Conservation (phyloP, 2,113 vertebrate genomes). For the Mirza zaza region DNA sequence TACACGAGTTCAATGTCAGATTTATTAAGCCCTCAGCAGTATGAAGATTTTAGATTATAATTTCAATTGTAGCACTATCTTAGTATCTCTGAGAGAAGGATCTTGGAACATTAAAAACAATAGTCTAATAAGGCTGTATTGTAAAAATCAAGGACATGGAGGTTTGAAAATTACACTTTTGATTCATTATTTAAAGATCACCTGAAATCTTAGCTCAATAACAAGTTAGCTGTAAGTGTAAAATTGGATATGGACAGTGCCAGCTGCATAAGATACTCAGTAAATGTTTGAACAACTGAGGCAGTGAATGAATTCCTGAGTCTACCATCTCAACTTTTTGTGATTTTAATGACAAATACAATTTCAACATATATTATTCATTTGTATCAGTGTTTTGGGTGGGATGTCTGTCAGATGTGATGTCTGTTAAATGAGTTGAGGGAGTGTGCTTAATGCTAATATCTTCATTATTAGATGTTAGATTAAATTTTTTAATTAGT, state of each 20-base stretch:
- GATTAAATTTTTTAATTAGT: neutral
- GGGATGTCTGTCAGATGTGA: neutral
- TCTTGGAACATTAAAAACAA: neutral
- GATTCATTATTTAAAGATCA: neutral
- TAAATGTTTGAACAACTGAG: neutral
- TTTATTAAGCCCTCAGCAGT: neutral
- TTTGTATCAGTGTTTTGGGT: neutral
- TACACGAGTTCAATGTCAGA: neutral
- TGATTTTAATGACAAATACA: neutral
- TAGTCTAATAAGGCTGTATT: neutral
- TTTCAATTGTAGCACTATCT: neutral
- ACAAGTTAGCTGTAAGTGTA: neutral
- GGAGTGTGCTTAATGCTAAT: neutral
- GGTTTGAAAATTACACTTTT: neutral
- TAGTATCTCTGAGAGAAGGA: constrained; percentile 18
- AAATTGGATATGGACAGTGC: neutral
- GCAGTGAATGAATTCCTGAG: neutral
- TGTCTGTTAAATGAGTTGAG: neutral
- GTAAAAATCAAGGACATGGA: neutral
- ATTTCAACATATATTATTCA: neutral
- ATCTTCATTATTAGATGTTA: neutral
- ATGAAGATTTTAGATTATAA: neutral
- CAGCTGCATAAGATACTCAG: neutral
- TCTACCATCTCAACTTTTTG: neutral
- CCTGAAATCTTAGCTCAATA: neutral